Evolutionary conservation across 2,797 vertebrate species (phyloP).

Genomic region (Acomys russatus): DNA sequence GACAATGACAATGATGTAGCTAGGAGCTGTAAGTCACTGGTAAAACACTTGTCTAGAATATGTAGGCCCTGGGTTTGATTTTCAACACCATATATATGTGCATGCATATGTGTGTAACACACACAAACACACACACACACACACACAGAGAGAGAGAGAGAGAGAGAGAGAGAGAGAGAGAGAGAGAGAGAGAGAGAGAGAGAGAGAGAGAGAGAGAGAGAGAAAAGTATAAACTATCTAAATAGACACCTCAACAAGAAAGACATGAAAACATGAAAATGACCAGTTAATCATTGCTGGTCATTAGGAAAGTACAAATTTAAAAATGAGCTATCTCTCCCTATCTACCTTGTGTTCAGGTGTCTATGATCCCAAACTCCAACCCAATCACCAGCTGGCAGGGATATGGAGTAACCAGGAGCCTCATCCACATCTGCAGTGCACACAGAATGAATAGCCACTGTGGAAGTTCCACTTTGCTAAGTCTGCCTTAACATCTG

Average conservation of each 20-base stretch:
- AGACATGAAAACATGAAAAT: constrained; percentile 10
- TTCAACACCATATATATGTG: neutral
- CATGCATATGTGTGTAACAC: neutral
- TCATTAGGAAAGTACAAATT: neutral
- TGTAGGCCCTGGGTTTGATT: neutral
- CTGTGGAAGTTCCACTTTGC: neutral
- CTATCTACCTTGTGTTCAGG: neutral
- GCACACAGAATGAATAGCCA: neutral
- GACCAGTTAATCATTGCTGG: neutral
- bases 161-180: too few species aligned
- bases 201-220: too few species aligned
- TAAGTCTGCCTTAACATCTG: constrained; percentile 12
- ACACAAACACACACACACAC: neutral
- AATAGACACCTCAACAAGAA: neutral
- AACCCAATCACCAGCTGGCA: neutral
- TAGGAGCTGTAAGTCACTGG: neutral
- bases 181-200: too few species aligned
- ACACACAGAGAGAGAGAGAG: too few species aligned
- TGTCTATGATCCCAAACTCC: neutral
- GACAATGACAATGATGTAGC: neutral
- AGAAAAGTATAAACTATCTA: neutral
- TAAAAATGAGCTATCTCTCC: neutral
- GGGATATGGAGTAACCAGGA: neutral
- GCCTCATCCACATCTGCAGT: neutral
- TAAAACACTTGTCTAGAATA: neutral